These are phyloP conservation scores for Lemur catta DNA, from an alignment of 2,797 vertebrate species.

Conservation along the genomic window DNA sequence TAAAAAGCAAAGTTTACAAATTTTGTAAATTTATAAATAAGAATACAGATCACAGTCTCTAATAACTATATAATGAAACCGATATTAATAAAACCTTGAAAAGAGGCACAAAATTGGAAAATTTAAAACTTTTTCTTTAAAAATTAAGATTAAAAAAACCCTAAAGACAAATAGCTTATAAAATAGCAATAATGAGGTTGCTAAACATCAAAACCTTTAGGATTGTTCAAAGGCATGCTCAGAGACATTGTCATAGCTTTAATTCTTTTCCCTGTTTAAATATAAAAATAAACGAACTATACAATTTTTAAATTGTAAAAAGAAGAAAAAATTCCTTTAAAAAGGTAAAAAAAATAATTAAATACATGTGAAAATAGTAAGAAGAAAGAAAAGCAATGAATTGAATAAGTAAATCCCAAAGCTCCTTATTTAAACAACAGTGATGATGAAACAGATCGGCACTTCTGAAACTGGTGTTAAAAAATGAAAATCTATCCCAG, in stretches of 20 bases:
- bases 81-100: background rate
- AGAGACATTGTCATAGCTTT: background rate
- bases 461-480: background rate
- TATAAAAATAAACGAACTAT: conserved; percentile 25
- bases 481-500: background rate
- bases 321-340: background rate
- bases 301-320: conserved; percentile 3
- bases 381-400: background rate
- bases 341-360: background rate
- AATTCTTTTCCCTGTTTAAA: background rate
- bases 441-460: background rate
- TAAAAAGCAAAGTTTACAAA: background rate
- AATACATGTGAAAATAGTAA: background rate
- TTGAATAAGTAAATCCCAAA: conserved; percentile 5
- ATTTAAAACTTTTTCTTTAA: background rate
- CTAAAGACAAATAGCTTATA: background rate
- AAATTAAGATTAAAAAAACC: conserved; percentile 13
- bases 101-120: background rate
- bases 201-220: background rate
- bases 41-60: background rate
- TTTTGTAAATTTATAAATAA: background rate
- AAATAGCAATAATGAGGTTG: background rate
- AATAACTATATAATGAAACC: background rate
- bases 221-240: background rate
- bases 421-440: background rate